Percentiles rank a stretch among this genome's conserved stretches.
Conservation (phyloP, 2,113 vertebrate genomes). For the Zosterops pallidus region DNA sequence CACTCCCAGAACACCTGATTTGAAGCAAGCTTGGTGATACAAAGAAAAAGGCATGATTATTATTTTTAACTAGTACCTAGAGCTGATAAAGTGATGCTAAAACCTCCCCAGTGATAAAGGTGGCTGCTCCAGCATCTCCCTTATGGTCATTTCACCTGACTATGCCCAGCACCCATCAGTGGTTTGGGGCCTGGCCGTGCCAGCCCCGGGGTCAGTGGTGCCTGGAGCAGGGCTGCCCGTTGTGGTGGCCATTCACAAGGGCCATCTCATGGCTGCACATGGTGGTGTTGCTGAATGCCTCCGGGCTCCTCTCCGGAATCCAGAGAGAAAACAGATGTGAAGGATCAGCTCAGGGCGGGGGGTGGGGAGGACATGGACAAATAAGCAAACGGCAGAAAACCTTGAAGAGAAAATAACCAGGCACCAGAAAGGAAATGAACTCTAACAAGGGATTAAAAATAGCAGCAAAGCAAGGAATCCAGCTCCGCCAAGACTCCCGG, state of each 20-base stretch:
- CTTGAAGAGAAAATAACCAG: constrained; percentile 60
- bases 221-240: background rate
- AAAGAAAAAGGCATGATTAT: background rate
- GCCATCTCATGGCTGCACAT: constrained; percentile 1
- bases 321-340: constrained; percentile 38
- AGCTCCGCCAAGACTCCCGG: background rate
- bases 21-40: background rate
- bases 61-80: background rate
- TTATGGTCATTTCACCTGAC: fast-evolving
- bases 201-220: fast-evolving
- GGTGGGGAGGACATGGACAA: background rate
- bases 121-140: background rate
- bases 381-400: constrained; percentile 59
- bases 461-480: background rate
- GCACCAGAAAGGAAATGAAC: constrained; percentile 61
- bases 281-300: background rate
- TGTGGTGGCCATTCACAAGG: background rate
- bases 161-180: fast-evolving
- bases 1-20: background rate
- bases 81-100: background rate
- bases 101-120: background rate
- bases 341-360: background rate
- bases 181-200: fast-evolving
- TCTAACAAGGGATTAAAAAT: constrained; percentile 57
- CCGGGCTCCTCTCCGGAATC: fast-evolving